Evolutionary conservation across 2,888 invertebrate genomes (phyloP).

Genomic region (Mythimna lalbum): DNA sequence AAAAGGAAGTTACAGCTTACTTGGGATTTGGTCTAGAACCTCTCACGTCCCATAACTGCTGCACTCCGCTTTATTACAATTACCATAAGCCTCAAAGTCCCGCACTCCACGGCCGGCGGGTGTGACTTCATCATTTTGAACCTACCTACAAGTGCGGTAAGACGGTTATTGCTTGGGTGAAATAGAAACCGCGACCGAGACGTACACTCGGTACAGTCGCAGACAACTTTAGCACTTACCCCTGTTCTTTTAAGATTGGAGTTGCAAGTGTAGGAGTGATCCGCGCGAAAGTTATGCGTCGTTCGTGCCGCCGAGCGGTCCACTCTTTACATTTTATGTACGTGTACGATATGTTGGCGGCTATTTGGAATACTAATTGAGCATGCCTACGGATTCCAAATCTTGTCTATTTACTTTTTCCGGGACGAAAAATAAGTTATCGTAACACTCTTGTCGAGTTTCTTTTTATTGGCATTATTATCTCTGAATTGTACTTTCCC

Average conservation of each 20-base stretch:
- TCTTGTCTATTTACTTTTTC: constrained; percentile 78
- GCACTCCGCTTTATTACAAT: constrained; percentile 91
- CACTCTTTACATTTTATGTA: constrained; percentile 90
- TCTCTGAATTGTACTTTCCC: constrained; percentile 17
- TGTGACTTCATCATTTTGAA: constrained; percentile 89
- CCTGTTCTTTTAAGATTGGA: constrained; percentile 82
- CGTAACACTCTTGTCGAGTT: constrained; percentile 59
- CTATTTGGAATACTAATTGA: constrained; percentile 91
- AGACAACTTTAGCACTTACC: constrained; percentile 85
- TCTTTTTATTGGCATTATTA: constrained; percentile 51
- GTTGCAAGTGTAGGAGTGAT: constrained; percentile 75
- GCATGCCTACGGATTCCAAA: constrained; percentile 80
- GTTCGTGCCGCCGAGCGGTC: constrained; percentile 88
- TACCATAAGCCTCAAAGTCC: constrained; percentile 91
- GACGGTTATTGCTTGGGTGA: constrained; percentile 89
- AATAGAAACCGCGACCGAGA: constrained; percentile 87
- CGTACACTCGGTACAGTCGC: constrained; percentile 77
- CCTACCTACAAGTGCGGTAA: constrained; percentile 88
- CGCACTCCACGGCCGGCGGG: constrained; percentile 85
- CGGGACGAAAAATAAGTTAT: constrained; percentile 53
- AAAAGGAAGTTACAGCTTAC: constrained; percentile 92
- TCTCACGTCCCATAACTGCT: constrained; percentile 91
- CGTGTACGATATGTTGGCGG: constrained; percentile 88
- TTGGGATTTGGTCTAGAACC: constrained; percentile 91
- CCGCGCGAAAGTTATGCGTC: constrained; percentile 85